Evolutionary conservation across 2,113 vertebrate species (phyloP), one percentile per base, ranked within the genome.

Genomic region (Sinocyclocheilus anshuiensis): DNA sequence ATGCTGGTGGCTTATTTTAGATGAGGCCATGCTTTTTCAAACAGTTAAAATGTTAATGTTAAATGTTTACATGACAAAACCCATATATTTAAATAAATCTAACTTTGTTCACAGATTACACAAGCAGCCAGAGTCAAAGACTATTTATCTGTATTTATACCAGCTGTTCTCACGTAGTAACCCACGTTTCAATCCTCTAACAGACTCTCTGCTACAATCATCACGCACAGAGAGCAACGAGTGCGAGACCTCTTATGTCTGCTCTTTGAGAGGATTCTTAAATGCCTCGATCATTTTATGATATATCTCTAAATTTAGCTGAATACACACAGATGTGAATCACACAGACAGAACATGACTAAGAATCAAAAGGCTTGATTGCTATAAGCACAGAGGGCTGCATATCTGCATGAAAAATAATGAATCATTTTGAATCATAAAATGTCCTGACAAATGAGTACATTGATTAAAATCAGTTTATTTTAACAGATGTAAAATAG

Each of bases 161-260:
- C 39, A 39, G 74, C 69, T 45, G 71, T 45, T 29, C 24, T 76
- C 53, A 86, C 8, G 11, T 0, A 0, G 2, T 48, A 48, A 88
- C 92, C 84, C 90, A 94, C 94, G 92, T 92, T 94, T 71, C 90
- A 93, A 63, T 93, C 91, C n/a, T 91, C 91, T 0, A 85, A 77
- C 13, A 1, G 86, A 94, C 0, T 8, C 80, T 89, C 93, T 92
- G 2, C 84, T 93, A 81, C 67, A 36, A 69, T 69, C 29, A 69
- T 69, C 65, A 92, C 92, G 91, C 92, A 24, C 91, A 91, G 89
- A 4, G 89, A 95, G 65, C 92, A 94, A 84, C 86, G 93, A 86
- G 92, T 93, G 26, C 89, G 39, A 29, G 42, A 33, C 6, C 39
- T 48, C 74, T 76, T 50, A 26, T 48, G 36, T 5, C 36, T 36